Conservation (phyloP, 2,888 invertebrate genomes). For the Tuberolachnus salignus region DNA sequence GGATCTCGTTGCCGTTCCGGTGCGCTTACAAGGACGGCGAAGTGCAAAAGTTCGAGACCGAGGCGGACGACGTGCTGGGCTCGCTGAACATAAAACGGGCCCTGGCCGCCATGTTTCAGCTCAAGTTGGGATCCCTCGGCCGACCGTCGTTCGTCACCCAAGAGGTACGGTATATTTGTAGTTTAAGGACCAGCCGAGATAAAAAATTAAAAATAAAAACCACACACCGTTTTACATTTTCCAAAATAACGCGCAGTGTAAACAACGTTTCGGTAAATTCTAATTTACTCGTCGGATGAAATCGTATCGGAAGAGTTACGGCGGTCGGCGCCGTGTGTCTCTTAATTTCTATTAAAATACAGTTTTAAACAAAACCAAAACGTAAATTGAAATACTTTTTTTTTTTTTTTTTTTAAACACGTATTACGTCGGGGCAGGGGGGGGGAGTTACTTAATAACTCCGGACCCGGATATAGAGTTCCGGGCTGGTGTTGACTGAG, state of each 20-base stretch:
- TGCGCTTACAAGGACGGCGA: slow-evolving; percentile 56
- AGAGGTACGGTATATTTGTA: slow-evolving; percentile 59
- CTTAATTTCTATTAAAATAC: neutral
- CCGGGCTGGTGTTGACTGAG: too few relatives aligned
- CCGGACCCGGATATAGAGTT: neutral
- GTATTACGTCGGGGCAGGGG: too few relatives aligned
- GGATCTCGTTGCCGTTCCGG: slow-evolving; percentile 36
- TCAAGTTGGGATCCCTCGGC: slow-evolving; percentile 63
- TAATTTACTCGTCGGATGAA: too few relatives aligned
- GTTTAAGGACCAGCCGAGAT: too few relatives aligned
- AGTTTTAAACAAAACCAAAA: neutral
- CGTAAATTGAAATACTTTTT: too few relatives aligned
- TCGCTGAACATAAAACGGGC: slow-evolving; percentile 91
- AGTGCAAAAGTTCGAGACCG: slow-evolving; percentile 49
- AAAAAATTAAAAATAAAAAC: too few relatives aligned
- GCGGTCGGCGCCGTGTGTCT: too few relatives aligned
- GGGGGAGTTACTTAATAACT: too few relatives aligned
- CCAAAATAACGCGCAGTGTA: too few relatives aligned
- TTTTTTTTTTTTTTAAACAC: neutral
- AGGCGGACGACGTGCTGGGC: slow-evolving; percentile 73
- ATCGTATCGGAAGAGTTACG: too few relatives aligned
- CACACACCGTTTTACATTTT: too few relatives aligned
- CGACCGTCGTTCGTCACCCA: slow-evolving; percentile 57
- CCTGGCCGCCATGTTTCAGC: slow-evolving; percentile 81
- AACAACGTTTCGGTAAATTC: too few relatives aligned